Conservation (phyloP, 1,140 invertebrate genomes). For the Gryllus bimaculatus region DNA sequence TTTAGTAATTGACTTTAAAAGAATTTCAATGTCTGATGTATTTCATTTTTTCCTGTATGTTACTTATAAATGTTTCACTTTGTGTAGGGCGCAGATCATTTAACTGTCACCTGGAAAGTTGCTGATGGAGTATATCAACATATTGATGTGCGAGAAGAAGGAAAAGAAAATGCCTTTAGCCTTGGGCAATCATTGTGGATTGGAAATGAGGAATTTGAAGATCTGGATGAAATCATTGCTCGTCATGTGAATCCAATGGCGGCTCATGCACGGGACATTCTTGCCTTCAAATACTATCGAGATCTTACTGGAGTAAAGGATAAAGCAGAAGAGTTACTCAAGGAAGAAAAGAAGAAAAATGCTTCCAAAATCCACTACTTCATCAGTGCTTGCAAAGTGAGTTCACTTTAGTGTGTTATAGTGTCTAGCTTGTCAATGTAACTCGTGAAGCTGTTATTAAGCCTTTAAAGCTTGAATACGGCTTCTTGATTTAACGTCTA, state of each 20-base stretch:
- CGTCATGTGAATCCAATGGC: conserved; percentile 95
- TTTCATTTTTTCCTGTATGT: too few species aligned
- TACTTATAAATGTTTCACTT: background rate
- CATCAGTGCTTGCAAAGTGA: conserved; percentile 67
- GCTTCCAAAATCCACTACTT: conserved; percentile 85
- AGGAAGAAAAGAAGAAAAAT: conserved; percentile 77
- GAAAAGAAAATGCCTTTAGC: conserved; percentile 94
- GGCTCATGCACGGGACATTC: conserved; percentile 75
- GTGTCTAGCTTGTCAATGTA: too few species aligned
- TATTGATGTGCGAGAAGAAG: conserved; percentile 90
- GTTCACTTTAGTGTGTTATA: background rate
- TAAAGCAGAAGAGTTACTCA: conserved; percentile 76
- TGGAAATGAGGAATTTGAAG: conserved; percentile 87
- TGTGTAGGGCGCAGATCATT: conserved; percentile 73
- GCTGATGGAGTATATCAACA: conserved; percentile 89
- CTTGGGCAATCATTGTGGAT: conserved; percentile 85
- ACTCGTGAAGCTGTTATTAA: too few species aligned
- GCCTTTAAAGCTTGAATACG: too few species aligned
- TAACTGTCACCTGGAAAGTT: conserved; percentile 98
- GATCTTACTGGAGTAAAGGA: conserved; percentile 64
- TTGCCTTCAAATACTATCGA: conserved; percentile 86
- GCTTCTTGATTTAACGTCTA: too few species aligned
- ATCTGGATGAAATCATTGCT: conserved; percentile 98
- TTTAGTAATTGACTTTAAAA: too few species aligned
- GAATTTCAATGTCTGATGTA: too few species aligned